Evolutionary conservation across 2,888 invertebrate species (phyloP), one percentile per base, ranked within the genome.

Genomic region (Teinopalpus imperialis): DNA sequence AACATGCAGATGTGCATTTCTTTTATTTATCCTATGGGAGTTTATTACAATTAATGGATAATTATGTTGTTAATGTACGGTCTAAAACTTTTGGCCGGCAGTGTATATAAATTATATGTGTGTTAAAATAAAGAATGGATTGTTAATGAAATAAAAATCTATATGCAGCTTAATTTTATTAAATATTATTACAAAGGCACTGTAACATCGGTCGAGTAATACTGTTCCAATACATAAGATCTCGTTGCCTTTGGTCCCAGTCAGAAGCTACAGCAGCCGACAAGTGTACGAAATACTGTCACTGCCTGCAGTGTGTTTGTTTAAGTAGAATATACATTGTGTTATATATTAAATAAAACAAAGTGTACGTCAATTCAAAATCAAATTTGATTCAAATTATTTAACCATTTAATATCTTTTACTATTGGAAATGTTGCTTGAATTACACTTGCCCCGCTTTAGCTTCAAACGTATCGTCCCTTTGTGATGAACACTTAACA

Each of bases 141-240:
- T 24, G 20, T 12, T 0, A 20, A 32, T 20, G 34, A 56, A 53
- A 41, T 54, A 61, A 56, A 51, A 56, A 48, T 49, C 46, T 13
- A 30, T 37, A 48, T 37, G 44, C 52, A 51, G 60, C 54, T 59
- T 66, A 55, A 72, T 73, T 79, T 72, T 81, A 81, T 81, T 78
- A 74, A 74, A 77, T 72, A 79, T 74, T 72, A 79, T 74, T 76
- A 71, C 69, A 76, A 77, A 82, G 81, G 81, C 82, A 81, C 81
- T 78, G 70, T 69, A 69, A 68, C 63, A 67, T 66, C 59, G 63
- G 61, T 64, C 60, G 59, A 47, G 52, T 75, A 79, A 77, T 76
- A 78, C 76, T 75, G 77, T 62, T 67, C 63, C 65, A 63, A 53
- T 55, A 56, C 35, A 36, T 31, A 31, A 41, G 29, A 36, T 26